phyloP scores from a whole-genome alignment of 2,888 invertebrate species.

The Eristalis pertinax region DNA sequence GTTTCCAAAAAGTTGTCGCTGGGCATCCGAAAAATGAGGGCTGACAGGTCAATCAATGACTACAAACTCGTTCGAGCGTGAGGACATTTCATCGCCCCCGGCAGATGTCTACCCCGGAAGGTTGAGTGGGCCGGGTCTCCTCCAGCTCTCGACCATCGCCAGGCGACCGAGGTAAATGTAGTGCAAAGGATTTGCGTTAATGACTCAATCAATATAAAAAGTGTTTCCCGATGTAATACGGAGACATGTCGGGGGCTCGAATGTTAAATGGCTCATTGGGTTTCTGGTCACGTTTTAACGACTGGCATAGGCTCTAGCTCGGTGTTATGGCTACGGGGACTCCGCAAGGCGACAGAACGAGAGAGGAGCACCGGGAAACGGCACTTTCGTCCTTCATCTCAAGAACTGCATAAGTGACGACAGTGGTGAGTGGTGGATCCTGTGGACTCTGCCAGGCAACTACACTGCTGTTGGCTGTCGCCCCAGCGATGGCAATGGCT shows the following conservation, averaged over 20 bases:
- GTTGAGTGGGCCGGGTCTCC: background rate
- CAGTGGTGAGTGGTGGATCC: no score
- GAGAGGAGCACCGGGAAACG: background rate
- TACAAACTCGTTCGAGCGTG: conserved; percentile 36
- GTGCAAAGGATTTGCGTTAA: conserved; percentile 71
- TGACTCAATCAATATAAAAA: conserved; percentile 71
- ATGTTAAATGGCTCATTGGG: conserved; percentile 69
- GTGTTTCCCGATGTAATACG: conserved; percentile 62
- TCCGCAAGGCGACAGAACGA: background rate
- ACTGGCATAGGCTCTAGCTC: conserved; percentile 41
- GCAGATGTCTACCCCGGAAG: conserved; percentile 50
- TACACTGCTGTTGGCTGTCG: background rate
- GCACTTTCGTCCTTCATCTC: conserved; percentile 11
- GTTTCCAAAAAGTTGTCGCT: conserved; percentile 50
- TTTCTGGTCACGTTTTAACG: conserved; percentile 67
- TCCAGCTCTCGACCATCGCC: background rate
- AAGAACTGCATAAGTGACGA: conserved; percentile 28
- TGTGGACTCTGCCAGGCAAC: conserved; percentile 17
- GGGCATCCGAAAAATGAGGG: conserved; percentile 43
- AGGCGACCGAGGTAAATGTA: conserved; percentile 64
- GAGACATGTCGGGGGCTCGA: conserved; percentile 36
- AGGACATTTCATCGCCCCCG: conserved; percentile 26
- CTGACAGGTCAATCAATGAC: conserved; percentile 61
- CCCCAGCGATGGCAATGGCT: background rate
- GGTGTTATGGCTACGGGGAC: conserved; percentile 13